phyloP scores from a whole-genome alignment of 2,888 invertebrate genomes.

The Oasisia sp. region DNA sequence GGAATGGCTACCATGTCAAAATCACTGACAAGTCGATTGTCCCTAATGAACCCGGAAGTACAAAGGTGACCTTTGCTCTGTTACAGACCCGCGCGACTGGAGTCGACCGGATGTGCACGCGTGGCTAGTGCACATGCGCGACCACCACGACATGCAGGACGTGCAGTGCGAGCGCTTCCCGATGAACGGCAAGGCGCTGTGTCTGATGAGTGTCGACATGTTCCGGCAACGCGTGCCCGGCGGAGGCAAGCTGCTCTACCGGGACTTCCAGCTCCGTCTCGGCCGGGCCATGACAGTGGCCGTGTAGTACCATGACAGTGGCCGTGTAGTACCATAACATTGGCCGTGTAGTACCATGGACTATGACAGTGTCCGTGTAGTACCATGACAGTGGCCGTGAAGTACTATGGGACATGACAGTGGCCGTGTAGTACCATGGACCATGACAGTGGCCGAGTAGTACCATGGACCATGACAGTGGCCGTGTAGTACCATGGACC shows the following conservation, averaged over 20 bases:
- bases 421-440: no score
- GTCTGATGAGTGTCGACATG: slow-evolving; percentile 82
- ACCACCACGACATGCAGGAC: slow-evolving; percentile 76
- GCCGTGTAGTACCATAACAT: neutral
- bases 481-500: no score
- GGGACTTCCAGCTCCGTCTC: slow-evolving; percentile 78
- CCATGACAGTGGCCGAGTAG: no score
- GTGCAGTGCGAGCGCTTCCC: slow-evolving; percentile 94
- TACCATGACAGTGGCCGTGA: no score
- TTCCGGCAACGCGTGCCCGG: slow-evolving; percentile 77
- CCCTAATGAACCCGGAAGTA: neutral
- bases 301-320: neutral
- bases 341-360: neutral
- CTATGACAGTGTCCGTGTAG: neutral
- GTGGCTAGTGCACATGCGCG: slow-evolving; percentile 86
- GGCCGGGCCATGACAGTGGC: slow-evolving; percentile 69
- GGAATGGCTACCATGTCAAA: neutral
- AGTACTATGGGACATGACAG: no score
- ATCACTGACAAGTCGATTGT: neutral
- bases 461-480: no score
- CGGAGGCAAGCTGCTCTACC: slow-evolving; percentile 76
- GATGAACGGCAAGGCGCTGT: slow-evolving; percentile 91
- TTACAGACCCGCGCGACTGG: slow-evolving; percentile 90
- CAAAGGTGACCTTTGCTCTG: slow-evolving; percentile 42
- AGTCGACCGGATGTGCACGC: slow-evolving; percentile 87